Evolutionary conservation across 2,888 invertebrate genomes (phyloP).

Genomic region (Baronia brevicornis): DNA sequence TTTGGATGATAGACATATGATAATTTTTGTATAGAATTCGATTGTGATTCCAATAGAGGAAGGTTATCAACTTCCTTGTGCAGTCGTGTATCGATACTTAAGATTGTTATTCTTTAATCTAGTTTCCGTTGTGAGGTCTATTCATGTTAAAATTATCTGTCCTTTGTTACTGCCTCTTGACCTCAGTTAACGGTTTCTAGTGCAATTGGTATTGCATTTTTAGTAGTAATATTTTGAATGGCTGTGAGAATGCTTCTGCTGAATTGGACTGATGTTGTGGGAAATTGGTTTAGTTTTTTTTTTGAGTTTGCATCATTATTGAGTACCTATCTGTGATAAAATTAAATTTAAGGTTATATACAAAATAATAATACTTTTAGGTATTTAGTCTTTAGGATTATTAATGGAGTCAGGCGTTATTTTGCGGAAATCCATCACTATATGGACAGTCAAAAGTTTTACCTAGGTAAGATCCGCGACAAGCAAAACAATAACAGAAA

Average conservation of each 20-base stretch:
- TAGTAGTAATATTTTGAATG: conserved; percentile 1
- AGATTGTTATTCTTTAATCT: conserved; percentile 68
- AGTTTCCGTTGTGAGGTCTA: conserved; percentile 54
- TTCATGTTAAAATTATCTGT: conserved; percentile 51
- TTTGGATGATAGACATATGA: conserved; percentile 67
- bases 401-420: too few species aligned
- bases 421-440: too few species aligned
- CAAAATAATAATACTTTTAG: too few species aligned
- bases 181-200: conserved; percentile 46
- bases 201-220: conserved; percentile 14
- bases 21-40: conserved; percentile 47
- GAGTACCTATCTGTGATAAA: too few species aligned
- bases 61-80: conserved; percentile 33
- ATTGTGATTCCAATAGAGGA: conserved; percentile 34
- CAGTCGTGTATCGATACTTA: conserved; percentile 31
- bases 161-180: conserved; percentile 39
- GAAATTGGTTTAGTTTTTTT: too few species aligned
- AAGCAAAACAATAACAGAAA: too few species aligned
- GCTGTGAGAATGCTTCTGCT: conserved; percentile 9
- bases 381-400: too few species aligned
- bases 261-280: too few species aligned
- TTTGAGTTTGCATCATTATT: too few species aligned
- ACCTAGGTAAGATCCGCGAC: too few species aligned
- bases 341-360: too few species aligned
- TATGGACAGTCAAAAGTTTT: too few species aligned